Base-by-base conservation (phyloP, 2,888 invertebrate genomes). In the Hedya salicella region DNA sequence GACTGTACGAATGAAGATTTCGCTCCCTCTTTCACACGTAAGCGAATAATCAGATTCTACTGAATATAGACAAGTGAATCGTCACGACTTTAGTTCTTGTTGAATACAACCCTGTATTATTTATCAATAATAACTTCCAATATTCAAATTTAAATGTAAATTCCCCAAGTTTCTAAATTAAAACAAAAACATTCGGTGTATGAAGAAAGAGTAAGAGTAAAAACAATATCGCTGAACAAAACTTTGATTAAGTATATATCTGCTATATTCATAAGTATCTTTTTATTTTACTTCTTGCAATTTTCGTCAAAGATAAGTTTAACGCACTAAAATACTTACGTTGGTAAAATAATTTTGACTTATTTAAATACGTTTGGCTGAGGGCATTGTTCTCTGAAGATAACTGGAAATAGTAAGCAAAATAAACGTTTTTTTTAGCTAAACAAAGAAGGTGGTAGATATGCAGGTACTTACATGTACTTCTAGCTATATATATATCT, bases 241-340 rank as follows among this genome's bases (percentile, higher is more conserved):
- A 48, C 48, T 30, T 40, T 53, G 30, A 48, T 39, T 54, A 40
- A 54, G 53, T 39, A 19, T 14, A 25, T 48, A 14, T 4, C 30
- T 9, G n/a, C n/a, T 19, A 8, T 39, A 11, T 6, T 21, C 9
- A 21, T 9, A 36, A 32, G 11, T 46, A 54, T 32, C n/a, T 44
- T 1, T 1, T 6, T 46, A 2, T 17, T 50, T 32, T 42, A 21
- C 19, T 16, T 8, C 49, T 63, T 11, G 4, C 30, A 39, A 40
- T 48, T 54, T 62, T 62, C 54, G 17, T 32, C 49, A 49, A 42
- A 54, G 39, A 56, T 56, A 42, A 49, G 56, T 63, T 56, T 56
- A 63, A 40, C 54, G 63, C 56, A 63, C 30, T 56, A 21, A 32
- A n/a, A 36, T 21, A 32, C 30, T 6, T 8, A 9, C 9, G 42